phyloP scores from a whole-genome alignment of 2,113 vertebrate species.

The Centropus bengalensis region DNA sequence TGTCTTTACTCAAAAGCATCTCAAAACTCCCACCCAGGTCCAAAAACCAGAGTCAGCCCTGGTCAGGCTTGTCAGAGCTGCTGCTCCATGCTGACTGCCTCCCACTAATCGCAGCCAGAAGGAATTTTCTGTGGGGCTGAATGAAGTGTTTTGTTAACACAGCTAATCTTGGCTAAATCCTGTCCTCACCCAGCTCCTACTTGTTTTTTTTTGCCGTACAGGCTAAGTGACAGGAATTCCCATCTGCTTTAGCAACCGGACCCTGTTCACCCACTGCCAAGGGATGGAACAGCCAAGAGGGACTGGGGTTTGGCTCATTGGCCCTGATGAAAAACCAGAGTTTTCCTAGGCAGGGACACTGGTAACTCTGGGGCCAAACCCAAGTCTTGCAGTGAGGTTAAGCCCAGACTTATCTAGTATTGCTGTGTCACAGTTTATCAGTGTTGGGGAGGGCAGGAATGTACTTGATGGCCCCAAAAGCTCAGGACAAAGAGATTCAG shows the following conservation, averaged over 20 bases:
- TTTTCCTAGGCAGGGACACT: neutral
- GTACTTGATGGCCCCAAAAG: neutral
- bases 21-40: neutral
- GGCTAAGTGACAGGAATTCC: neutral
- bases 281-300: neutral
- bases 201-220: neutral
- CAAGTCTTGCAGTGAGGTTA: neutral
- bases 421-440: neutral
- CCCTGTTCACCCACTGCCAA: neutral
- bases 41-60: neutral
- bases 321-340: neutral
- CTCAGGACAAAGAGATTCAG: neutral
- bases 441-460: neutral
- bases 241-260: neutral
- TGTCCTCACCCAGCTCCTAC: neutral
- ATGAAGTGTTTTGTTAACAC: neutral
- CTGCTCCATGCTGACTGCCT: neutral
- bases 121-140: neutral
- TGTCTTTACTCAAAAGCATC: neutral
- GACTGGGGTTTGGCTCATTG: fast-evolving
- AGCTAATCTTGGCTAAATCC: neutral
- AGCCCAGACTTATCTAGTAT: neutral
- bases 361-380: neutral
- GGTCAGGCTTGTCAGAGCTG: fast-evolving
- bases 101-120: fast-evolving